phyloP scores from a whole-genome alignment of 2,113 vertebrate genomes.

The Scomber scombrus region DNA sequence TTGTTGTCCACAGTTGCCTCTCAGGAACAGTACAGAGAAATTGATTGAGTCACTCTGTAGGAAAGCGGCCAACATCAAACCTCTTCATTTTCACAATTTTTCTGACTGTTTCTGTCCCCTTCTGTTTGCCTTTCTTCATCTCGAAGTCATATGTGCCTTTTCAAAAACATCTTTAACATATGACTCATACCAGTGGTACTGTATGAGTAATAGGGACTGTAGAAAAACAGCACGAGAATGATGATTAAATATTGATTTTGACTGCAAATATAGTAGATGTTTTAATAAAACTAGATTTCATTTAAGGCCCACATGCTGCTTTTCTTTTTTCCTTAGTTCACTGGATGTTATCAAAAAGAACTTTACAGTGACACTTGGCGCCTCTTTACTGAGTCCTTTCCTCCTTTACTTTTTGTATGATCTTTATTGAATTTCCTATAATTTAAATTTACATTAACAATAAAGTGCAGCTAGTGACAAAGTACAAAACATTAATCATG shows the following conservation, averaged over 20 bases:
- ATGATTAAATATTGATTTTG: background rate
- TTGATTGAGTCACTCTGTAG: constrained; percentile 1
- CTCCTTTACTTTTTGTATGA: too few relatives aligned
- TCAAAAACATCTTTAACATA: background rate
- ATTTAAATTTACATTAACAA: too few relatives aligned
- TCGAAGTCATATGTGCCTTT: background rate
- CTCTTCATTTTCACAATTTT: background rate
- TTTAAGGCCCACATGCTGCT: background rate
- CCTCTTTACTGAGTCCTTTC: too few relatives aligned
- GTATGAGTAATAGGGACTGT: background rate
- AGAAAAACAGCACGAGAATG: background rate
- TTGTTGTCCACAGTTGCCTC: too few relatives aligned
- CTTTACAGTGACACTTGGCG: too few relatives aligned
- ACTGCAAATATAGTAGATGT: background rate
- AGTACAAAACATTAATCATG: too few relatives aligned
- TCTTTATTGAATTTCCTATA: too few relatives aligned
- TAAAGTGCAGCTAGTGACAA: too few relatives aligned
- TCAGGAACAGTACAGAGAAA: background rate
- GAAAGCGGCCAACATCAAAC: background rate
- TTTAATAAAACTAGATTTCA: background rate
- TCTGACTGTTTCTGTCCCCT: background rate
- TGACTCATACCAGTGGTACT: background rate
- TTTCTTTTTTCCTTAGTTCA: too few relatives aligned
- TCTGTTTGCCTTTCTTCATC: background rate
- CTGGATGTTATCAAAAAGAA: too few relatives aligned